Evolutionary conservation across 2,113 vertebrate genomes (phyloP), one percentile per base, ranked within the genome.

Genomic region (Chaetodon auriga): DNA sequence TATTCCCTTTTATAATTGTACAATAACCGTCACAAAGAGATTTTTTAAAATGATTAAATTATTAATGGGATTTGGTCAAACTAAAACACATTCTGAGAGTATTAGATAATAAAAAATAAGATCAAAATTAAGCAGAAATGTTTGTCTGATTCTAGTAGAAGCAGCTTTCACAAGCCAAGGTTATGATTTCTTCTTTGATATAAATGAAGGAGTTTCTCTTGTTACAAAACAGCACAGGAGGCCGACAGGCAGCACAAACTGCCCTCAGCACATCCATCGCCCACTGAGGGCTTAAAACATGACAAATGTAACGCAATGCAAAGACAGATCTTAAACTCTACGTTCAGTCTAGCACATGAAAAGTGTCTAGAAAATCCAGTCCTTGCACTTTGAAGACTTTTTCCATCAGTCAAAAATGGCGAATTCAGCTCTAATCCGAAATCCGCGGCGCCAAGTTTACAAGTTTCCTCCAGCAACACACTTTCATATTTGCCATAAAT

Each of bases 341-440:
- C 13, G 81, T 54, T 49, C 5, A 68, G 10, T 38, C 18, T 66
- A 35, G 58, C 2, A 57, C 49, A 51, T 25, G 0, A 64, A 30
- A 38, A 23, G 13, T 61, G 16, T 55, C 62, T 7, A 21, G 1
- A 69, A 53, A 73, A 71, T 74, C 15, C 62, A 68, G 8, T 66
- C 43, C 30, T 41, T 82, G 65, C 49, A 73, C 61, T 77, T 68
- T 85, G 43, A 75, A 58, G 45, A 0, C 12, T 74, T 78, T 78
- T 79, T 25, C 16, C 73, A 87, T 87, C 79, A 83, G 76, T 85
- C 70, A 89, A 93, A 94, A 92, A 94, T 93, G 90, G 92, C 90
- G 92, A 89, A 87, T 91, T 91, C 72, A 43, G 49, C 78, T 73
- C 81, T 65, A 81, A 30, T 30, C 84, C 48, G 63, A 85, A 86